phyloP scores from a whole-genome alignment of 2,113 vertebrate species.

The Turdus rufiventris region DNA sequence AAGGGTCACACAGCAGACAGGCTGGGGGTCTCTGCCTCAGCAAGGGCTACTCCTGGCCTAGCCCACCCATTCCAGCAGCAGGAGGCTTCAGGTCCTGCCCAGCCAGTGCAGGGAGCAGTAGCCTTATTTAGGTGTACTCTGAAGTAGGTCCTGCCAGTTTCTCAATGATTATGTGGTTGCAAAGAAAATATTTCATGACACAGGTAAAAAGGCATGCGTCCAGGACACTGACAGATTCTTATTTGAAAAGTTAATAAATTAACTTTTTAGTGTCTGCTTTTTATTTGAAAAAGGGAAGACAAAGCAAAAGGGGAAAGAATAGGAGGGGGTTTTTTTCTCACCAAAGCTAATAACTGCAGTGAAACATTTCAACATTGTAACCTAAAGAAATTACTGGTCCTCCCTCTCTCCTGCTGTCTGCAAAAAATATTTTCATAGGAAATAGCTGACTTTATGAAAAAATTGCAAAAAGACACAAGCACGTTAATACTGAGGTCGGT shows the following conservation, averaged over 20 bases:
- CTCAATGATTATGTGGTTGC: not conserved
- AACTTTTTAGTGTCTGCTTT: not conserved
- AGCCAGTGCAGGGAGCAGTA: not conserved
- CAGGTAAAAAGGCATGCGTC: not conserved
- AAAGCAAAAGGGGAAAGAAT: not conserved
- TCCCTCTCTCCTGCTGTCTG: not conserved
- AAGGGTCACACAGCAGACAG: not conserved
- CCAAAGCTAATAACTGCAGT: not conserved
- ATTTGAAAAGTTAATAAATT: not conserved
- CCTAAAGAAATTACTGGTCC: not conserved
- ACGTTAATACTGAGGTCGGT: not conserved
- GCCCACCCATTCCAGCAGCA: not conserved
- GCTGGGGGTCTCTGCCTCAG: not conserved
- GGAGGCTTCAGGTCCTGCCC: not conserved
- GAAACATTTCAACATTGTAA: not conserved
- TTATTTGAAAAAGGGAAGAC: not conserved
- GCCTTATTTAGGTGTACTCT: accelerated
- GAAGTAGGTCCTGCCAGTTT: not conserved
- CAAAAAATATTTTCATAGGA: not conserved
- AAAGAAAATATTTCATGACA: not conserved
- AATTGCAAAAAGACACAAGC: not conserved
- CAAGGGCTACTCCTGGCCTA: not conserved
- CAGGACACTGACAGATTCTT: not conserved
- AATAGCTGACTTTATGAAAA: not conserved
- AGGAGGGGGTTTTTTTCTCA: not conserved